These are phyloP conservation scores for Ambastaia sidthimunki DNA, from an alignment of 2,797 vertebrate genomes.

Conservation along the genomic window DNA sequence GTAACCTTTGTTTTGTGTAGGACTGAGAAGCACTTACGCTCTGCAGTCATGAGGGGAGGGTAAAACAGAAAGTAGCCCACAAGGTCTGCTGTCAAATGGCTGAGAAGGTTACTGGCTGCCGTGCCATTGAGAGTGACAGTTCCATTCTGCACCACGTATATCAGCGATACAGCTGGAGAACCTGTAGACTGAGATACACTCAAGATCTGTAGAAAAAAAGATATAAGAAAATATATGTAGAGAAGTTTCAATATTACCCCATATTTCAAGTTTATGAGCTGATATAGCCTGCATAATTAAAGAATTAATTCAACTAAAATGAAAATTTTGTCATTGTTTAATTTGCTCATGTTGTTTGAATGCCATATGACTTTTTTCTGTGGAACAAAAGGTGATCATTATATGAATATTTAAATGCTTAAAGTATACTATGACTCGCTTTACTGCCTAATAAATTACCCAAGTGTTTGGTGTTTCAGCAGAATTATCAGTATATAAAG, in stretches of 20 bases:
- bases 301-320: too few relatives aligned
- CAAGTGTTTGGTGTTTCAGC: too few relatives aligned
- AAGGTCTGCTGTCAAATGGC: slow-evolving; percentile 92
- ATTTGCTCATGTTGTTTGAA: too few relatives aligned
- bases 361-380: too few relatives aligned
- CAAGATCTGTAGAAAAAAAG: slow-evolving; percentile 81
- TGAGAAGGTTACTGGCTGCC: slow-evolving; percentile 89
- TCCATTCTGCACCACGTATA: slow-evolving; percentile 91
- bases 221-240: not conserved
- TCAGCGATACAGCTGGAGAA: slow-evolving; percentile 88
- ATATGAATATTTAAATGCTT: too few relatives aligned
- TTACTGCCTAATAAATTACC: too few relatives aligned
- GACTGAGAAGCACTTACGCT: slow-evolving; percentile 82
- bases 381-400: too few relatives aligned
- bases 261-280: not conserved
- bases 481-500: too few relatives aligned
- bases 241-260: not conserved
- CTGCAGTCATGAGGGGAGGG: slow-evolving; percentile 92
- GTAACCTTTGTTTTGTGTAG: not conserved
- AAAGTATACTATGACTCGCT: too few relatives aligned
- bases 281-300: too few relatives aligned
- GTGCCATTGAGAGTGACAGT: slow-evolving; percentile 89
- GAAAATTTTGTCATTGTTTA: too few relatives aligned
- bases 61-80: slow-evolving; percentile 98
- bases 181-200: slow-evolving; percentile 82